A percentile compares a stretch with the other conserved stretches of the same genome.
phyloP scores from a whole-genome alignment of 2,113 vertebrate species.

The Spheniscus mendiculus region DNA sequence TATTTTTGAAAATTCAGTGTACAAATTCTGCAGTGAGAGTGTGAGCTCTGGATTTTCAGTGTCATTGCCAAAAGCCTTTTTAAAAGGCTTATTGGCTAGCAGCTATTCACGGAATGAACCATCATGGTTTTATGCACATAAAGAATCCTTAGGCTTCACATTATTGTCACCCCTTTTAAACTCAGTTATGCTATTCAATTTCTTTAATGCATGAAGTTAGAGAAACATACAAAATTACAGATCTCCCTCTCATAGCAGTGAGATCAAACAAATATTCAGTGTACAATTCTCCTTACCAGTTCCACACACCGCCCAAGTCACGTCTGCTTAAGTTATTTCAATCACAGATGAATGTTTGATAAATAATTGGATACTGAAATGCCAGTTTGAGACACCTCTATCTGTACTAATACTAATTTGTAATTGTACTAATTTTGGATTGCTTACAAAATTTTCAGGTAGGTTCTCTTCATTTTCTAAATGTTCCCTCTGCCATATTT shows the following conservation, averaged over 20 bases:
- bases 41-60: neutral
- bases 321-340: neutral
- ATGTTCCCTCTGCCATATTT: neutral
- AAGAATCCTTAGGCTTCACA: constrained; percentile 37
- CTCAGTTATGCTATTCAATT: constrained; percentile 17
- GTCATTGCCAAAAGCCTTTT: neutral
- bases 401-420: too few species aligned
- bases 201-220: neutral
- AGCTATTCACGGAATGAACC: constrained; percentile 13
- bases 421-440: too few species aligned
- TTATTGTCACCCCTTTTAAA: constrained; percentile 32
- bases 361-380: neutral
- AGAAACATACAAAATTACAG: neutral
- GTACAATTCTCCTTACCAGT: neutral
- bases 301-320: neutral
- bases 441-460: neutral
- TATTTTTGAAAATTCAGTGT: neutral
- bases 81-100: constrained; percentile 13
- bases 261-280: neutral
- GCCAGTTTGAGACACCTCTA: neutral
- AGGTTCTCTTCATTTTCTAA: neutral
- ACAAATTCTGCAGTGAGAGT: neutral
- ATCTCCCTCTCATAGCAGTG: neutral
- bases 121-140: constrained; percentile 41
- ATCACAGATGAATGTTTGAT: neutral